Evolutionary conservation across 23 tunicate species (phyloP).

Genomic region (Styela clava): DNA sequence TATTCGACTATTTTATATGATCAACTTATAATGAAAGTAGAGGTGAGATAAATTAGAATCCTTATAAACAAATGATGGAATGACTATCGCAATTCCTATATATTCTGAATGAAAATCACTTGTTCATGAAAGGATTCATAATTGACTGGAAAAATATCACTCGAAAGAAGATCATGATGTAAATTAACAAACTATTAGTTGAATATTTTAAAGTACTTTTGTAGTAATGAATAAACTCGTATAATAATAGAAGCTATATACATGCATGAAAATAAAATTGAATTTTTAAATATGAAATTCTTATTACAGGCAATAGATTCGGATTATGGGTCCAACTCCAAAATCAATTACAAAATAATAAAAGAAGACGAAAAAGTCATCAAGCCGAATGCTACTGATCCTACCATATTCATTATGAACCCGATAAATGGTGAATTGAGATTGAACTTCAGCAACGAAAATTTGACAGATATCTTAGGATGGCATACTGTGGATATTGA

Average conservation of each 20-base stretch:
- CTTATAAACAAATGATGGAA: too few species aligned
- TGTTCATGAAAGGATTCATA: not conserved
- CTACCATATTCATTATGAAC: constrained; percentile 42
- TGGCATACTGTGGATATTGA: constrained; percentile 29
- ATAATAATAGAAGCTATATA: too few species aligned
- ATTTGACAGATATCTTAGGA: constrained; percentile 35
- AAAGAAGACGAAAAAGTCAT: constrained; percentile 23
- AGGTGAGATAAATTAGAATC: constrained; percentile 23
- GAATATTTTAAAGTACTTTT: too few species aligned
- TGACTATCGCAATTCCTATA: too few species aligned
- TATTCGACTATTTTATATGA: constrained; percentile 51
- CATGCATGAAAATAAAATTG: too few species aligned
- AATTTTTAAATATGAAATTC: too few species aligned
- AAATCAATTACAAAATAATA: constrained; percentile 33
- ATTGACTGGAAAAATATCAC: too few species aligned
- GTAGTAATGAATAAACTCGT: too few species aligned
- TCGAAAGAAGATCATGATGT: too few species aligned
- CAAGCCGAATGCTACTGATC: not conserved
- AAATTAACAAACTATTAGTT: too few species aligned
- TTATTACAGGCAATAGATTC: constrained; percentile 71
- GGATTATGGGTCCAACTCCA: constrained; percentile 48
- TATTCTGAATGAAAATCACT: not conserved
- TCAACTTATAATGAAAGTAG: constrained; percentile 20
- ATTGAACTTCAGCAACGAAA: constrained; percentile 45
- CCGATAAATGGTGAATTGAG: constrained; percentile 45